phyloP scores from a whole-genome alignment of 2,113 vertebrate species.

The Engystomops pustulosus region DNA sequence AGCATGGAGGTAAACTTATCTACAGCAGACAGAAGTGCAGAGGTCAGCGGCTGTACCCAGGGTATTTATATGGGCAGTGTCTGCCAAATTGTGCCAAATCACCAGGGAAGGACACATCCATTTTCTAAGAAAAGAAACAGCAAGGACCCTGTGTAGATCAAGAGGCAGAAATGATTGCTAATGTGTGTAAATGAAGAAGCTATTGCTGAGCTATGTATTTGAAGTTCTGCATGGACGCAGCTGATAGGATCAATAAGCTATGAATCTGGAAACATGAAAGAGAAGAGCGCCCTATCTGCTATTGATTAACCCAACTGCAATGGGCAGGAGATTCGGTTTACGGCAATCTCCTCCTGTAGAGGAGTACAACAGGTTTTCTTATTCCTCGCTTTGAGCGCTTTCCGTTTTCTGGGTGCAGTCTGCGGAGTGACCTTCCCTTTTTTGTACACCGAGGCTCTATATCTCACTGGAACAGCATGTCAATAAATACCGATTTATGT shows the following conservation, averaged over 20 bases:
- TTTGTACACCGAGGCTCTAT: neutral
- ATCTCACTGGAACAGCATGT: neutral
- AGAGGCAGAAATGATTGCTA: neutral
- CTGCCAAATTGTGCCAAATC: conserved; percentile 42
- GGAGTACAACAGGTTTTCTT: neutral
- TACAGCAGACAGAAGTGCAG: conserved; percentile 37
- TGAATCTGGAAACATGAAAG: conserved; percentile 45
- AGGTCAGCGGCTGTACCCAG: conserved; percentile 17
- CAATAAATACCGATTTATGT: conserved; percentile 19
- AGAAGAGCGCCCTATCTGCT: conserved; percentile 23
- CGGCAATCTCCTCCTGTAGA: neutral
- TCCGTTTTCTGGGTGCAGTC: neutral
- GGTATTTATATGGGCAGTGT: neutral
- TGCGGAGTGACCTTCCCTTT: neutral
- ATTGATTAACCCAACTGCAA: conserved; percentile 39
- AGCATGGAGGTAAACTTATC: conserved; percentile 23
- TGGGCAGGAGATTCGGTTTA: neutral
- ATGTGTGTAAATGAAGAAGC: conserved; percentile 36
- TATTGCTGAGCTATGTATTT: conserved; percentile 22
- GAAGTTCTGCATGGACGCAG: conserved; percentile 18
- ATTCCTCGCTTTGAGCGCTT: neutral
- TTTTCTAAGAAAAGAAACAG: neutral
- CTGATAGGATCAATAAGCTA: conserved; percentile 43
- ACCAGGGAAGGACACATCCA: conserved; percentile 26
- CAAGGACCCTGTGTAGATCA: neutral